A percentile compares a stretch with the other conserved stretches of the same genome.
phyloP scores from a whole-genome alignment of 2,888 invertebrate species.

The Dynastes maya region DNA sequence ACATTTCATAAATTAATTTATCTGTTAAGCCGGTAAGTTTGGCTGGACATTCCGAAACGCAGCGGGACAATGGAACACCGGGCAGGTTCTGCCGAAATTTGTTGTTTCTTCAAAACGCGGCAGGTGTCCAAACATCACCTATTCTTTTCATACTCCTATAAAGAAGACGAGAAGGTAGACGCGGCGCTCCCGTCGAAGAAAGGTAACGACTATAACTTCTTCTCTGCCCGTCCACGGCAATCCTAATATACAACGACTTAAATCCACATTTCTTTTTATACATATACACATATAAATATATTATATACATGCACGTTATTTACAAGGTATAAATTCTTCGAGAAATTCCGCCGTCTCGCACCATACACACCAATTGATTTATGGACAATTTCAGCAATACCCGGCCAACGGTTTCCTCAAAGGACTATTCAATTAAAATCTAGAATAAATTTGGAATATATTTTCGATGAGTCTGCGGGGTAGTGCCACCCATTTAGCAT shows the following conservation, averaged over 20 bases:
- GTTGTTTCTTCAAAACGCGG: conserved; percentile 59
- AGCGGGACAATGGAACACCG: conserved; percentile 59
- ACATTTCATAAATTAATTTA: conserved; percentile 52
- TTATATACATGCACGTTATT: background rate
- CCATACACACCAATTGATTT: conserved; percentile 45
- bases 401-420: conserved; percentile 42
- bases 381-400: conserved; percentile 47
- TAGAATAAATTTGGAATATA: conserved; percentile 49
- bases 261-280: conserved; percentile 57
- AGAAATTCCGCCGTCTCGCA: conserved; percentile 33
- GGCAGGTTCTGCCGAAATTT: conserved; percentile 63
- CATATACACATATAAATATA: background rate
- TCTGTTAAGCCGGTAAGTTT: conserved; percentile 49
- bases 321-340: conserved; percentile 41
- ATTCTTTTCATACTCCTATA: conserved; percentile 60
- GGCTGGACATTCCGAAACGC: conserved; percentile 56
- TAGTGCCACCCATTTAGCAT: conserved; percentile 44
- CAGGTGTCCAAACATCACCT: conserved; percentile 61
- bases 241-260: conserved; percentile 58
- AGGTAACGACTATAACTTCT: conserved; percentile 62
- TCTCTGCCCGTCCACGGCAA: conserved; percentile 59
- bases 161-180: conserved; percentile 61
- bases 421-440: conserved; percentile 48
- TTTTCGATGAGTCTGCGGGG: conserved; percentile 39
- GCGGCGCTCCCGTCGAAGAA: conserved; percentile 57